Evolutionary conservation across 1,140 invertebrate genomes (phyloP).

Genomic region (Choristoneura fumiferana): DNA sequence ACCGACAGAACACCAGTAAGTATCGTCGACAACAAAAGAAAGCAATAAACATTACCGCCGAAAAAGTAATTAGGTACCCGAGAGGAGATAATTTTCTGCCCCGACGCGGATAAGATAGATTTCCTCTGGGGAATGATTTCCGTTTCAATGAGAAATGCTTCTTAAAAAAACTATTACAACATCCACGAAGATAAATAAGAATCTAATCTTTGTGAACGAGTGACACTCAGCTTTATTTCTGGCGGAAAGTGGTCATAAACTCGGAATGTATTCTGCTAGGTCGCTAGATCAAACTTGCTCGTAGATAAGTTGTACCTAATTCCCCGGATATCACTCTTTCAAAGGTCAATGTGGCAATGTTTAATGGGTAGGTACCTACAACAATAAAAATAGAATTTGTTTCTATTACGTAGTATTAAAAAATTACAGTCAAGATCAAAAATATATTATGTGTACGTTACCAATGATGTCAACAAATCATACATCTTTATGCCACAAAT

Average conservation of each 20-base stretch:
- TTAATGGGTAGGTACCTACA: too few relatives aligned
- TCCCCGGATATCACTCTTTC: too few relatives aligned
- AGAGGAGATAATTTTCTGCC: constrained; percentile 33
- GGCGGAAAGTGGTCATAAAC: background rate
- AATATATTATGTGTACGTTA: too few relatives aligned
- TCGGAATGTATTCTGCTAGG: too few relatives aligned
- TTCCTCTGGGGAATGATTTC: constrained; percentile 23
- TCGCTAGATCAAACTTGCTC: too few relatives aligned
- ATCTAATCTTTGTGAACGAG: constrained; percentile 3
- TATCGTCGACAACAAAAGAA: constrained; percentile 21
- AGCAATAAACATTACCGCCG: constrained; percentile 25
- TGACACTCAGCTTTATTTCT: background rate
- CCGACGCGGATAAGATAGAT: constrained; percentile 29
- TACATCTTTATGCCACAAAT: too few relatives aligned
- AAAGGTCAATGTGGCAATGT: too few relatives aligned
- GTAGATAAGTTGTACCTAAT: too few relatives aligned
- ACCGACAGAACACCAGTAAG: background rate
- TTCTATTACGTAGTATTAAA: too few relatives aligned
- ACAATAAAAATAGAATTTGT: too few relatives aligned
- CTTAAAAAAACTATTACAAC: constrained; percentile 30
- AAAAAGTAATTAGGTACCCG: constrained; percentile 30
- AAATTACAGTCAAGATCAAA: too few relatives aligned
- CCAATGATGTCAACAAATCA: too few relatives aligned
- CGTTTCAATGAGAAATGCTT: constrained; percentile 25
- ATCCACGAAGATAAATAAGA: constrained; percentile 3